Evolutionary conservation across 2,888 invertebrate species (phyloP).

Genomic region (Phaonia tiefii): DNA sequence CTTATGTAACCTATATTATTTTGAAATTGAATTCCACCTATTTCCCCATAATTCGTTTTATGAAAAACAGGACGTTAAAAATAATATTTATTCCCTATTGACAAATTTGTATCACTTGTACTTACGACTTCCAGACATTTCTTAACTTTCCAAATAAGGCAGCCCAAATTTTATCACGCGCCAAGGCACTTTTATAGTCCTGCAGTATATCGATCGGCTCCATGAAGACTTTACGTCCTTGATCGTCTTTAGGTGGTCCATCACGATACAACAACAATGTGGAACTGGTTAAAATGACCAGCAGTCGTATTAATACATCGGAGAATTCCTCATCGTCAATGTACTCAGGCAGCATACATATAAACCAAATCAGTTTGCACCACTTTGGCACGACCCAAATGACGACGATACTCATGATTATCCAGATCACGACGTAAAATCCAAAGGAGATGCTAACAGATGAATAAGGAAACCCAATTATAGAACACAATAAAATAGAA

Average conservation of each 20-base stretch:
- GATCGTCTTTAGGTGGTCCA: constrained; percentile 91
- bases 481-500: not conserved
- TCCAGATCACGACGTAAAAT: constrained; percentile 93
- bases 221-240: constrained; percentile 88
- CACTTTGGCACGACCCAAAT: constrained; percentile 93
- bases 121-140: constrained; percentile 91
- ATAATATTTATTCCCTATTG: too few species aligned
- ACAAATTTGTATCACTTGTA: too few species aligned
- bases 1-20: too few species aligned
- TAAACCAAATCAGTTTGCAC: constrained; percentile 95
- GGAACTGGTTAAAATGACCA: constrained; percentile 97
- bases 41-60: too few species aligned
- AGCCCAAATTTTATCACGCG: constrained; percentile 89
- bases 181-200: constrained; percentile 92
- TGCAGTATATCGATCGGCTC: constrained; percentile 91
- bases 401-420: constrained; percentile 91
- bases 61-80: too few species aligned
- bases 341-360: constrained; percentile 90
- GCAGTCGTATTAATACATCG: constrained; percentile 90
- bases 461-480: constrained; percentile 5
- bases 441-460: constrained; percentile 79
- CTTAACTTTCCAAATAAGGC: constrained; percentile 89
- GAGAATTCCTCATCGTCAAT: constrained; percentile 90
- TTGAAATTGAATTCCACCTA: too few species aligned
- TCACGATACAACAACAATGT: constrained; percentile 92